Base-by-base conservation (phyloP, 2,797 vertebrate genomes). In the Manis javanica region DNA sequence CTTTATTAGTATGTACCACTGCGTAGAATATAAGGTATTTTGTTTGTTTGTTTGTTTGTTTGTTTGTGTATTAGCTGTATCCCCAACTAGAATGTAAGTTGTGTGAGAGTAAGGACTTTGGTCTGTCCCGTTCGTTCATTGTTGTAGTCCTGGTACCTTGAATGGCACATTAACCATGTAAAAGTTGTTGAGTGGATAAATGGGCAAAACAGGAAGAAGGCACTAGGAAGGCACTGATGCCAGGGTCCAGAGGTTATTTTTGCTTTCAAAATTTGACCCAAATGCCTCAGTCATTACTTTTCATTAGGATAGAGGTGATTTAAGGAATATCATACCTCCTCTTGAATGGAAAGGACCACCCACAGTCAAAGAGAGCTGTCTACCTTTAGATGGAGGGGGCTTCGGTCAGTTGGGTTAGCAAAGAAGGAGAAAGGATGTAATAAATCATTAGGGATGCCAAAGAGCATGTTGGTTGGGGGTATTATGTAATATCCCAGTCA, bases 361-460 rank as follows among this genome's bases (percentile, higher is more conserved):
- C 37, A 39, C 37, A 77, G 31, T 95, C 55, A 93, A 72, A 63
- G 64, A 84, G 39, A 90, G 4, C 10, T 83, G 3, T 59, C 29
- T 87, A 37, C 39, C 78, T 55, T 71, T 79, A 81, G 34, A 71
- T 82, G 53, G 39, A 72, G 23, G n/a, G 31, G 13, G 6, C 51
- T 69, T 95, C 37, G 42, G 26, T 84, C 39, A 46, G 9, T 63
- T 75, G 74, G 42, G 14, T 75, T 84, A 92, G 31, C 19, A 37
- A 85, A 84, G 34, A 75, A 85, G 34, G 37, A 94, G 64, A 89
- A 82, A 64, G 49, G 29, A 46, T 71, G 53, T 51, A 71, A 51
- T 82, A 87, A 87, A 66, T 66, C 49, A 87, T 37, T 42, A 95
- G 31, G 77, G 39, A 90, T 79, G 31, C 51, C 37, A 94, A 87